Evolutionary conservation across 2,113 vertebrate species (phyloP).

Genomic region (Dermatemys mawii): DNA sequence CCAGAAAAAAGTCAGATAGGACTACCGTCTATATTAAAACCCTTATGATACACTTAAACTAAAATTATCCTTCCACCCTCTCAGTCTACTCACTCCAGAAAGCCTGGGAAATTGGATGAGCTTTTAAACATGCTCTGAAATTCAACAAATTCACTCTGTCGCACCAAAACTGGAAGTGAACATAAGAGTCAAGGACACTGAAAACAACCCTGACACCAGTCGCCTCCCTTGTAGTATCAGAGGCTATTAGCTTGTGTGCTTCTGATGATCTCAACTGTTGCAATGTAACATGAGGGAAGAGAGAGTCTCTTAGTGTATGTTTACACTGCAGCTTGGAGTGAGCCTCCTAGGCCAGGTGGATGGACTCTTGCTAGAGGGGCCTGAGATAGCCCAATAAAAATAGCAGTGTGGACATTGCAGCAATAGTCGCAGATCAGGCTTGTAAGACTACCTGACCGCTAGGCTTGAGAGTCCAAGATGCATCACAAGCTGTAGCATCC

Average conservation of each 20-base stretch:
- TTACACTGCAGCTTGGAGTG: neutral
- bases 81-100: neutral
- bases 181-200: neutral
- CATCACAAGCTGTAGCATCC: neutral
- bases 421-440: neutral
- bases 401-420: neutral
- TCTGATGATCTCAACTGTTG: neutral
- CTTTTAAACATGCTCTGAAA: neutral
- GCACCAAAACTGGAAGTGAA: neutral
- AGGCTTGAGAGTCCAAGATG: neutral
- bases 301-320: neutral
- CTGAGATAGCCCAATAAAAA: neutral
- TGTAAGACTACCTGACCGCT: neutral
- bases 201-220: neutral
- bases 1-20: too few relatives aligned
- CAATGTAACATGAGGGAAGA: neutral
- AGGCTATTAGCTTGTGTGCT: neutral
- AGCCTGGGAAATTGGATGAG: neutral
- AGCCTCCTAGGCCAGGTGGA: neutral
- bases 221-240: accelerated
- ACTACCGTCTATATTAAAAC: neutral
- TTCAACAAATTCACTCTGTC: neutral
- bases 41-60: neutral
- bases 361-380: neutral
- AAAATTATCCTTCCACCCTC: neutral